Percentiles rank a stretch among this genome's conserved stretches.
Evolutionary conservation across 2,113 vertebrate species (phyloP).

Genomic region (Rhynchopsitta pachyrhyncha): DNA sequence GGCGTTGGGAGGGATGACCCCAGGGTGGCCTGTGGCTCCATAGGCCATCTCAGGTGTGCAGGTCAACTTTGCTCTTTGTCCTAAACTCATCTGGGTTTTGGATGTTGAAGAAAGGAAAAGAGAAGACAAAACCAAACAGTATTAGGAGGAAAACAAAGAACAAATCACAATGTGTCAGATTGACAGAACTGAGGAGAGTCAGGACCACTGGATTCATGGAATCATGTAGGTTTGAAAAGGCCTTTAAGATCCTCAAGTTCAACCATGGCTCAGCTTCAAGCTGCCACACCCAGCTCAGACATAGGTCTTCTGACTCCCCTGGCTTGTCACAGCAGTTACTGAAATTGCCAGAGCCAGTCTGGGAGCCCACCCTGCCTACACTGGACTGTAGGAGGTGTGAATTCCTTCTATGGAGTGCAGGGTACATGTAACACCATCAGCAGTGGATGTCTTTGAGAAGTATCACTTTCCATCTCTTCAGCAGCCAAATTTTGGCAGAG

Average conservation of each 20-base stretch:
- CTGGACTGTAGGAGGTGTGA: not conserved
- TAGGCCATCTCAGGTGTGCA: constrained; percentile 98
- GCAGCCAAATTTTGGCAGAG: not conserved
- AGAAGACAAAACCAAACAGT: constrained; percentile 26
- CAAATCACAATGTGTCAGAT: not conserved
- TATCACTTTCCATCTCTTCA: not conserved
- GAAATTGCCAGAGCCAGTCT: not conserved
- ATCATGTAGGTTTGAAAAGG: not conserved
- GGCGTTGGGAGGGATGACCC: constrained; percentile 96
- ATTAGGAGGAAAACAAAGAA: not conserved
- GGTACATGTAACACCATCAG: not conserved
- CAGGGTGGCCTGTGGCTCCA: constrained; percentile 92
- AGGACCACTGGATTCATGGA: not conserved
- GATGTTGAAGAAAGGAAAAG: constrained; percentile 30
- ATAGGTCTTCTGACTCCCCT: not conserved
- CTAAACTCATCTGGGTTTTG: constrained; percentile 91
- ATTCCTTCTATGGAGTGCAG: not conserved
- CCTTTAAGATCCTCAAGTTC: not conserved
- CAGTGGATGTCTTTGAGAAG: not conserved
- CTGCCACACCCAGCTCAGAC: not conserved
- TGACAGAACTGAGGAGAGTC: not conserved
- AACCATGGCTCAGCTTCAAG: not conserved
- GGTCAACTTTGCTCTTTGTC: constrained; percentile 96
- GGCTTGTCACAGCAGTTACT: not conserved
- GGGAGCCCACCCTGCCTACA: not conserved